Conservation (phyloP, 2,888 invertebrate species). For the Periphyllus acericola region DNA sequence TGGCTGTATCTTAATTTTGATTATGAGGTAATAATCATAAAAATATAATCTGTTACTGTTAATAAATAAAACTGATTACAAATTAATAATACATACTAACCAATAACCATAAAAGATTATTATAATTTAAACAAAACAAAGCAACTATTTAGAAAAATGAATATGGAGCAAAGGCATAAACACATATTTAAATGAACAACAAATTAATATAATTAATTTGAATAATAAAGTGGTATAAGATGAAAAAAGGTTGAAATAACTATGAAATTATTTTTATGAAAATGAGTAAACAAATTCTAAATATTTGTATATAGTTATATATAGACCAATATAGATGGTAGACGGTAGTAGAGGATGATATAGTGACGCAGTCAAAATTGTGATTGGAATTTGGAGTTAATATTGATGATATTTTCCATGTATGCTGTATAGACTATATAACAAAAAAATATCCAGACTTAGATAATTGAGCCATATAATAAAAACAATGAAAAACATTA, state of each 20-base stretch:
- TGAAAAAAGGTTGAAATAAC: conserved; percentile 16
- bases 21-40: neutral
- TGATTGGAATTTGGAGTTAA: conserved; percentile 2
- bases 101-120: conserved; percentile 39
- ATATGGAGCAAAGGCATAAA: conserved; percentile 31
- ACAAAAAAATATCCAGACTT: conserved; percentile 97
- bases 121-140: conserved; percentile 47
- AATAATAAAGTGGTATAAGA: conserved; percentile 28
- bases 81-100: conserved; percentile 52
- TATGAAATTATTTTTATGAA: conserved; percentile 27
- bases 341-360: conserved; percentile 38
- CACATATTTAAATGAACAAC: conserved; percentile 32
- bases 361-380: conserved; percentile 46
- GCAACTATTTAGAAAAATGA: conserved; percentile 49
- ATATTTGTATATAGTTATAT: conserved; percentile 22
- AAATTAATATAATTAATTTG: conserved; percentile 36
- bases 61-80: conserved; percentile 31
- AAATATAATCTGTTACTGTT: neutral
- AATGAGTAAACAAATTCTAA: conserved; percentile 25
- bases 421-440: conserved; percentile 80
- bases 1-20: conserved; percentile 14
- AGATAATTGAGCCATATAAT: conserved; percentile 82
- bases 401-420: conserved; percentile 51
- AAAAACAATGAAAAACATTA: conserved; percentile 66
- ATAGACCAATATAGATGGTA: neutral